Evolutionary conservation across 2,113 vertebrate genomes (phyloP), one percentile per base, ranked within the genome.

Genomic region (Tupaia chinensis): DNA sequence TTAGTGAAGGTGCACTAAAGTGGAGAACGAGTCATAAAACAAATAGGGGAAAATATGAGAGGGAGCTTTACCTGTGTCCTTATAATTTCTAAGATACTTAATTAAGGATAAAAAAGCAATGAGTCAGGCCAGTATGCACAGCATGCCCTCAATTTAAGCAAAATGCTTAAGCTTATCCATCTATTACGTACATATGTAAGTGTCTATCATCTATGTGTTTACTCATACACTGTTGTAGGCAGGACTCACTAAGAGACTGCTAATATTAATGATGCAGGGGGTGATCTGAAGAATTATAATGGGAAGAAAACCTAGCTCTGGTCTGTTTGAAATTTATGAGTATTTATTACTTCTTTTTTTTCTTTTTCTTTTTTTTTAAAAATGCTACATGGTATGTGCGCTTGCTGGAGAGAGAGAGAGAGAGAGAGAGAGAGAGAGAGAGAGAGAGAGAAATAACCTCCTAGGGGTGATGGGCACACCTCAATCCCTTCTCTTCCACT

Each of bases 321-420:
- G 93, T 91, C 65, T 76, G 8, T 63, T 74, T 91, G 65, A 93
- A 95, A 78, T 87, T 74, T 69, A 27, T 89, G 68, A 89, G 74
- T 80, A 85, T 66, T 84, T 80, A 73, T 69, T 94, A 83, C 32
- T 95, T 94, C 44, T 44, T 44, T 44, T 44, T 44, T 44, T 44
- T 44, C 44, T 44, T 44, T 44, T 44, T 44, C 44, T 44, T 44
- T 44, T 44, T 44, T 44, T 44, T 3, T 3, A 44, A 44, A 44
- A 44, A 44, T 44, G 44, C 44, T 44, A 44, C 44, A 44, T 44
- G 44, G 44, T 44, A 44, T 44, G 44, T 44, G 5, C 44, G 44
- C 44, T 44, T 44, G 44, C 44, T 44, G 44, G 44, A 44, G 44
- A 44, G 44, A 44, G 44, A 44, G 44, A 44, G 44, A 44, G 44